phyloP scores from a whole-genome alignment of 1,140 invertebrate species.

The Dinothrombium tinctorium region DNA sequence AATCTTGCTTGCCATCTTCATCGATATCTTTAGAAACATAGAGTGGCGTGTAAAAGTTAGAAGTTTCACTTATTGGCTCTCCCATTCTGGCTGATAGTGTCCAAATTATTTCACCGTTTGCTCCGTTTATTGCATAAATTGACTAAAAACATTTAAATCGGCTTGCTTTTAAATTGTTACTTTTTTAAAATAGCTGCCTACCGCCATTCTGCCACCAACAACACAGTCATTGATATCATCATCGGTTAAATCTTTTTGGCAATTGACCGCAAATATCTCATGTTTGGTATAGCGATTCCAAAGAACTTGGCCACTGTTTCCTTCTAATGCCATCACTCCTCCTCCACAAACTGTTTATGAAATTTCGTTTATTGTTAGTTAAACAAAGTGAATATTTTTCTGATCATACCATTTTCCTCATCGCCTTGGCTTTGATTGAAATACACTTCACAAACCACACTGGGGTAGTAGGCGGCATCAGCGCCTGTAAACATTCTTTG shows the following conservation, averaged over 20 bases:
- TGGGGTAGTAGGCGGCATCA: conserved; percentile 25
- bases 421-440: conserved; percentile 30
- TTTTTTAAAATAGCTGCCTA: too few species aligned
- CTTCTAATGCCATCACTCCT: conserved; percentile 49
- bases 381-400: neutral
- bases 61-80: conserved; percentile 14
- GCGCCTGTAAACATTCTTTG: conserved; percentile 20
- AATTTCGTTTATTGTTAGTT: neutral
- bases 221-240: conserved; percentile 48
- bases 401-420: neutral
- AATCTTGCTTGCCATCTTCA: conserved; percentile 40
- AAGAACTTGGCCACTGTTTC: conserved; percentile 37
- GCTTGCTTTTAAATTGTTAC: neutral
- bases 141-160: conserved; percentile 4
- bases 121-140: conserved; percentile 7
- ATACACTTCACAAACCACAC: conserved; percentile 35
- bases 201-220: conserved; percentile 29
- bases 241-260: conserved; percentile 39
- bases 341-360: conserved; percentile 40
- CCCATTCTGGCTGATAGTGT: neutral
- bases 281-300: conserved; percentile 49
- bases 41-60: conserved; percentile 35
- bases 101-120: conserved; percentile 5
- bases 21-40: conserved; percentile 39
- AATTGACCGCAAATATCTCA: conserved; percentile 47